phyloP scores from a whole-genome alignment of 2,797 vertebrate species.

The Syndactyla subalaris region DNA sequence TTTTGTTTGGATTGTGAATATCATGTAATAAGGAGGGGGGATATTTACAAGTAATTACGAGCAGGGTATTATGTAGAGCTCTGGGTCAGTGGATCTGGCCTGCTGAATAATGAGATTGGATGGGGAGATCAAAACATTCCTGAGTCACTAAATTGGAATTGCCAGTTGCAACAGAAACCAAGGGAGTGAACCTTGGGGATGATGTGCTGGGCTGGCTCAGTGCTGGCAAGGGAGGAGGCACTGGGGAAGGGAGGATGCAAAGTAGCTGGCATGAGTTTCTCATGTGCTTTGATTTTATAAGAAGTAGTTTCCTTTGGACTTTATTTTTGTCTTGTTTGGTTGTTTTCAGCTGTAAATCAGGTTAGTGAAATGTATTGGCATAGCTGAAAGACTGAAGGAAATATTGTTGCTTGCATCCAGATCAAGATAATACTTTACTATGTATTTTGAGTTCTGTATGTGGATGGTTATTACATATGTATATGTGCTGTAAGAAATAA shows the following conservation, averaged over 20 bases:
- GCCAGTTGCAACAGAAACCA: background rate
- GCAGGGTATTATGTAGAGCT: constrained; percentile 24
- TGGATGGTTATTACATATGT: background rate
- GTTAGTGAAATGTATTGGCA: background rate
- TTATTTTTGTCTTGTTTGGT: background rate
- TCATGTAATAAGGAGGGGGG: background rate
- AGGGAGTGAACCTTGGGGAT: background rate
- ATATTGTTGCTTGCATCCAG: background rate
- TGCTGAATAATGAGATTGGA: constrained; percentile 35
- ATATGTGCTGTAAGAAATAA: background rate
- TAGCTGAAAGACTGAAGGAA: background rate
- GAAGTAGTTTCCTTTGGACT: background rate
- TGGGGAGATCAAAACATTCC: constrained; percentile 41
- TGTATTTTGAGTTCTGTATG: background rate
- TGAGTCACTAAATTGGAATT: constrained; percentile 7
- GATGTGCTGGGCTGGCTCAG: background rate
- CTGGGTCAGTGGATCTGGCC: constrained; percentile 51
- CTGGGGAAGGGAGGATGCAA: accelerated
- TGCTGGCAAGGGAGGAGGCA: background rate
- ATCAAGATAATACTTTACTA: background rate
- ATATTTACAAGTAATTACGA: background rate
- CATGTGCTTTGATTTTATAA: background rate
- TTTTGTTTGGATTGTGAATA: background rate
- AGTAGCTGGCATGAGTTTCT: background rate
- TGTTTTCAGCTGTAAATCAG: background rate